These are phyloP conservation scores for Steatocranus sp. DNA, from an alignment of 2,797 vertebrate species.

Conservation along the genomic window DNA sequence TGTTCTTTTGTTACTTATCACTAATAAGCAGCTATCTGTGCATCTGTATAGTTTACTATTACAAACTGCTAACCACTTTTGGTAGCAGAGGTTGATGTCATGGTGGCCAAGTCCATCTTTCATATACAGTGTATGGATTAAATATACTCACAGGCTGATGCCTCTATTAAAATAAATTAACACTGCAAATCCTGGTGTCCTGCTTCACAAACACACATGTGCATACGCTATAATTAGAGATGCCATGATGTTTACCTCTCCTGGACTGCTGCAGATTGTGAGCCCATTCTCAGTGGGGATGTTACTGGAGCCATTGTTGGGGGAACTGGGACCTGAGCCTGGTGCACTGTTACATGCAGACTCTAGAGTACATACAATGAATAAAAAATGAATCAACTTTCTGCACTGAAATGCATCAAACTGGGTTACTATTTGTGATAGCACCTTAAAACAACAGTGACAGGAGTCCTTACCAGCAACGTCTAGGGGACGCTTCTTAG, in stretches of 20 bases:
- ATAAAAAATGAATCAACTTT: background rate
- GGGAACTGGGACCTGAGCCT: slow-evolving; percentile 95
- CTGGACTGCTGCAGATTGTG: slow-evolving; percentile 77
- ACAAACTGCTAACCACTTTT: background rate
- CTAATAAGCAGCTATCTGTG: background rate
- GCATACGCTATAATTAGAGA: background rate
- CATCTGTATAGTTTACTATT: background rate
- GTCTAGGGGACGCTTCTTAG: slow-evolving; percentile 93
- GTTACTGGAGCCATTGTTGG: slow-evolving; percentile 96
- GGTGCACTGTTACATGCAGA: slow-evolving; percentile 95
- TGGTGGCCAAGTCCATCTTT: background rate
- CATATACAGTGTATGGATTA: background rate
- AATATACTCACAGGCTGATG: background rate
- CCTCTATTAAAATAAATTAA: slow-evolving; percentile 12
- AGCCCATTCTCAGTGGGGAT: slow-evolving; percentile 92
- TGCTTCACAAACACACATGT: background rate
- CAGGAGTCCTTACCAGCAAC: slow-evolving; percentile 78
- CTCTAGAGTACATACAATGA: slow-evolving; percentile 71
- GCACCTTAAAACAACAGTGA: background rate
- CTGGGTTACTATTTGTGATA: background rate
- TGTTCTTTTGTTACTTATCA: background rate
- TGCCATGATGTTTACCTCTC: slow-evolving; percentile 79
- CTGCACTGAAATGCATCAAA: background rate
- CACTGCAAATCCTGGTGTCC: background rate
- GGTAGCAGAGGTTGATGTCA: background rate